phyloP scores from a whole-genome alignment of 2,113 vertebrate genomes.

The Eretmochelys imbricata region DNA sequence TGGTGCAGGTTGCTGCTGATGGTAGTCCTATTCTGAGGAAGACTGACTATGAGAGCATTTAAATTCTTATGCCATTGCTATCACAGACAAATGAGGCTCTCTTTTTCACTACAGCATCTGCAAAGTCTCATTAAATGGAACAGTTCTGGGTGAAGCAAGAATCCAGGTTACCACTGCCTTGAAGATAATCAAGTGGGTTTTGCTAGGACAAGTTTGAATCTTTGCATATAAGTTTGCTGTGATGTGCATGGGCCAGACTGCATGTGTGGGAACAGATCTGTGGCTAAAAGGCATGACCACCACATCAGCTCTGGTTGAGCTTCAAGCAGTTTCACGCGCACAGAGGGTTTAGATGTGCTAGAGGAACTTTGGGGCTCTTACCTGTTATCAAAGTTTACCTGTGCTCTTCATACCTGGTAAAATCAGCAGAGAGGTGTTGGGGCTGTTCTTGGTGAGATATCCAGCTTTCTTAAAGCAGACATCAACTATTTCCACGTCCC shows the following conservation, averaged over 20 bases:
- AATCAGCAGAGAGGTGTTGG: neutral
- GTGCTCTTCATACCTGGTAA: neutral
- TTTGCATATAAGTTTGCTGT: neutral
- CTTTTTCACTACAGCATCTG: neutral
- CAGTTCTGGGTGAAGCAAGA: neutral
- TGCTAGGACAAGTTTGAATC: neutral
- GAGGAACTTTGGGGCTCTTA: neutral
- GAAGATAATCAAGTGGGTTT: neutral
- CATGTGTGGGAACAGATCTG: neutral
- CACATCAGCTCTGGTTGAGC: neutral
- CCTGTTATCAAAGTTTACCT: neutral
- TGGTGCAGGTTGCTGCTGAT: neutral
- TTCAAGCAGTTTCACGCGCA: neutral
- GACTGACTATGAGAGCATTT: neutral
- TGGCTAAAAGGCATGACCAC: neutral
- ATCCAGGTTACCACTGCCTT: neutral
- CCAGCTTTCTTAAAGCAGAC: neutral
- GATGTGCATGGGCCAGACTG: neutral
- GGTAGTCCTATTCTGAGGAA: neutral
- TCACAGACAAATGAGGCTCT: conserved; percentile 3
- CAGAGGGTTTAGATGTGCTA: neutral
- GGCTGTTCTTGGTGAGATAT: neutral
- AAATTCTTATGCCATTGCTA: neutral
- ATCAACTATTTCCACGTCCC: neutral
- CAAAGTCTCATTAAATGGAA: neutral